phyloP scores from a whole-genome alignment of 2,797 vertebrate species.

The Phrynocephalus guinanensis region DNA sequence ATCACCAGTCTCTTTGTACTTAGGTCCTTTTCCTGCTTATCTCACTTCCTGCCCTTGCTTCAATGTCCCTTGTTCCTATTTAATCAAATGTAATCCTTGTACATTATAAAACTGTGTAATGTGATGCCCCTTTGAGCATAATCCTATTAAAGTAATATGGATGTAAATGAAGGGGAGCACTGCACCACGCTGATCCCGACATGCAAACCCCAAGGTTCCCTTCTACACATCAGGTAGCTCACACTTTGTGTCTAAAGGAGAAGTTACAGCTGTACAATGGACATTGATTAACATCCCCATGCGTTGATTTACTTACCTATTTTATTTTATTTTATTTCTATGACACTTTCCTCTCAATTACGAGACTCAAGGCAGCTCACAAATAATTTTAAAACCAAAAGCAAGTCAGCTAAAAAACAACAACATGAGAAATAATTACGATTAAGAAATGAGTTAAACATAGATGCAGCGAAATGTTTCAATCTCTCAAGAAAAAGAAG shows the following conservation, averaged over 20 bases:
- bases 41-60: neutral
- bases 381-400: too few species aligned
- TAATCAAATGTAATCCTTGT: slow-evolving; percentile 6
- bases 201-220: neutral
- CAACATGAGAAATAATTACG: too few species aligned
- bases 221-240: neutral
- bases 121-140: slow-evolving; percentile 27
- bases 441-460: too few species aligned
- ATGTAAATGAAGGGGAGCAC: slow-evolving; percentile 23
- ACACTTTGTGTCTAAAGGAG: neutral
- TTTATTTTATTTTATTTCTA: too few species aligned
- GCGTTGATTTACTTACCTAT: too few species aligned
- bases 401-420: too few species aligned
- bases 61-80: neutral
- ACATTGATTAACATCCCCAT: too few species aligned
- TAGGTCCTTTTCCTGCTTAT: slow-evolving; percentile 21
- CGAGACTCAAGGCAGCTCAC: too few species aligned
- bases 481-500: too few species aligned
- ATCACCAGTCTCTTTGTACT: neutral
- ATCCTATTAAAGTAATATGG: slow-evolving; percentile 37
- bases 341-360: too few species aligned
- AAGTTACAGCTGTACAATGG: neutral
- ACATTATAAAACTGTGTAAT: neutral
- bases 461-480: too few species aligned
- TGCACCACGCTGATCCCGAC: slow-evolving; percentile 18